Base-by-base conservation (phyloP, 53 echinoderm and acorn worm genomes). In the Echinarachnius parma region DNA sequence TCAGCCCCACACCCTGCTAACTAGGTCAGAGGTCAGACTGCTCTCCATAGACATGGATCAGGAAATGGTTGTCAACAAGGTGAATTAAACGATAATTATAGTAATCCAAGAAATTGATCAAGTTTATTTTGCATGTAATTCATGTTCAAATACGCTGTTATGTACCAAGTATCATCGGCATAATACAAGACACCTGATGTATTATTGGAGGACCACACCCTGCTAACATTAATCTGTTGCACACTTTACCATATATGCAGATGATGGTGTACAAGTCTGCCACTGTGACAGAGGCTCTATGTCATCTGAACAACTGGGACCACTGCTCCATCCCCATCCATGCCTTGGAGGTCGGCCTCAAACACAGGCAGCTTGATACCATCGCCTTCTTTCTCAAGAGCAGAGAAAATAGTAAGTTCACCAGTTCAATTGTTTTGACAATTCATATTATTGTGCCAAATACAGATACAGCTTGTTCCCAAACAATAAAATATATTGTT, bases 221-320 rank as follows among this genome's bases (percentile, higher is more conserved):
- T 39, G 42, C 13, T 39, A 39, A 39, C 42, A 39, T 39, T 16
- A 21, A 54, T 9, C n/a, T 54, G 20, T 54, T 54, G 8, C 55
- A 54, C 20, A 23, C n/a, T n/a, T n/a, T n/a, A n/a, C n/a, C n/a
- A 54, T 16, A 21, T 54, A 22, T n/a, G 21, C 66, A 94, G 94
- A 69, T 94, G 31, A 94, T 94, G 94, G 90, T 90, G n/a, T 94
- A 84, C 65, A 87, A 90, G 60, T 90, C 81, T 78, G 90, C 94
- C 15, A 71, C 87, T 16, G 66, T 94, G 35, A 89, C 87, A 20
- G 94, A 94, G 46, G 78, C 84, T 5, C 68, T 94, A 0, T 90
- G 94, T 36, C 84, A 86, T 21, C 66, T 87, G 44, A 94, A 94
- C 49, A 84, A 67, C 7, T 94, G 94, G 94, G 94, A 90, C 47